These are phyloP conservation scores for Anthopleura xanthogrammica DNA, from an alignment of 92 coral and sea anemone species.

Conservation along the genomic window DNA sequence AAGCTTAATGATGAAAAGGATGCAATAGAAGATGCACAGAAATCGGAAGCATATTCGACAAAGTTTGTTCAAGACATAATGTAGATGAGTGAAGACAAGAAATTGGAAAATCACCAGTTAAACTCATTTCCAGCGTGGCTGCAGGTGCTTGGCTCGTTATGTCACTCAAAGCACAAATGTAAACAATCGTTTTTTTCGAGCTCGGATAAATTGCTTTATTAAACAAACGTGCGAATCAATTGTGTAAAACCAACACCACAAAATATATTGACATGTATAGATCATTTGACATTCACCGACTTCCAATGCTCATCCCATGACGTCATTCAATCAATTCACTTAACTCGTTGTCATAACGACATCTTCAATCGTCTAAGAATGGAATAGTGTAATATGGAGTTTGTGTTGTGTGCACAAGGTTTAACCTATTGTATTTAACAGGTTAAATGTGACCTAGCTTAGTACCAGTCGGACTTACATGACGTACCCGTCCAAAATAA, in stretches of 20 bases:
- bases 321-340: constrained; percentile 2
- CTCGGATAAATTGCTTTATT: constrained; percentile 43
- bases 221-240: constrained; percentile 48
- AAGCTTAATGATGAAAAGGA: neutral
- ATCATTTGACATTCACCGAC: neutral
- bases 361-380: neutral
- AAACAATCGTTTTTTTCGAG: constrained; percentile 23
- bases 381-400: neutral
- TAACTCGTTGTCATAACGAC: neutral
- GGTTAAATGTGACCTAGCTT: too few species aligned
- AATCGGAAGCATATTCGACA: constrained; percentile 1
- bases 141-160: constrained; percentile 10
- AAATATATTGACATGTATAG: constrained; percentile 19
- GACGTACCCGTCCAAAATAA: too few species aligned
- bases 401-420: neutral
- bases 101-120: constrained; percentile 12
- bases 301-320: neutral
- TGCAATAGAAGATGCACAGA: neutral
- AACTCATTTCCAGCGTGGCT: constrained; percentile 22
- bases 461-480: too few species aligned
- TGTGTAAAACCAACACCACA: constrained; percentile 36
- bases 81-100: constrained; percentile 3
- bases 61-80: constrained; percentile 7
- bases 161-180: constrained; percentile 10
- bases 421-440: too few species aligned